Percentiles rank a stretch among this genome's conserved stretches.
These are phyloP conservation scores for Rhynchotus rufescens DNA, from an alignment of 2,797 vertebrate species.

Conservation along the genomic window DNA sequence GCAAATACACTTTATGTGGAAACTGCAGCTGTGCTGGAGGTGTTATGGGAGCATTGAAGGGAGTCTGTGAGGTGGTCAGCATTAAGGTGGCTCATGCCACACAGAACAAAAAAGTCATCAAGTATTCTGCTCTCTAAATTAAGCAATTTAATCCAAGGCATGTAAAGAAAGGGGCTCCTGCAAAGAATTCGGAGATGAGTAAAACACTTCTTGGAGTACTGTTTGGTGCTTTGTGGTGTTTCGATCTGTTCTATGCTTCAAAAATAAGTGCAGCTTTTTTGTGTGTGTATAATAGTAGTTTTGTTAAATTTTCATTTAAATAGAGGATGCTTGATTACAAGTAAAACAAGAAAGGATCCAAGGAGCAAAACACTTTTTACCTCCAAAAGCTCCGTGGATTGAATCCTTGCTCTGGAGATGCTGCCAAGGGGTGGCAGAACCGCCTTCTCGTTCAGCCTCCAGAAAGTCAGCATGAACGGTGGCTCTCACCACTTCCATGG, in stretches of 20 bases:
- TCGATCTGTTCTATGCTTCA: neutral
- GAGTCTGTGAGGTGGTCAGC: neutral
- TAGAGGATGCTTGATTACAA: neutral
- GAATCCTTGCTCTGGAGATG: slow-evolving; percentile 22
- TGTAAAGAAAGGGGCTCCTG: neutral
- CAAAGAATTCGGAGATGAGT: neutral
- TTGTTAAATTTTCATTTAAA: neutral
- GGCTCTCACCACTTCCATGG: neutral
- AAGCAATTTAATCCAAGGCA: neutral
- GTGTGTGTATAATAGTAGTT: neutral
- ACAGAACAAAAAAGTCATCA: neutral
- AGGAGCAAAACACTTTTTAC: neutral
- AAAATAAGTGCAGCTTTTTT: neutral
- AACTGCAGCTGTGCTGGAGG: slow-evolving; percentile 1
- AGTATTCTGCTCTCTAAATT: neutral
- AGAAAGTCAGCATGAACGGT: neutral
- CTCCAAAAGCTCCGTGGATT: neutral
- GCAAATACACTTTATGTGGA: fast-evolving
- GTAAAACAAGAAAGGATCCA: neutral
- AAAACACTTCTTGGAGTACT: neutral
- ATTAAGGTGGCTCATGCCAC: neutral
- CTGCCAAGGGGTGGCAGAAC: slow-evolving; percentile 1
- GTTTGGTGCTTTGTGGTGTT: neutral
- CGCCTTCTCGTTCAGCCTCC: neutral
- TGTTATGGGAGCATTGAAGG: neutral